Base-by-base conservation (phyloP, 1,140 invertebrate species). In the Drosophila bocki region DNA sequence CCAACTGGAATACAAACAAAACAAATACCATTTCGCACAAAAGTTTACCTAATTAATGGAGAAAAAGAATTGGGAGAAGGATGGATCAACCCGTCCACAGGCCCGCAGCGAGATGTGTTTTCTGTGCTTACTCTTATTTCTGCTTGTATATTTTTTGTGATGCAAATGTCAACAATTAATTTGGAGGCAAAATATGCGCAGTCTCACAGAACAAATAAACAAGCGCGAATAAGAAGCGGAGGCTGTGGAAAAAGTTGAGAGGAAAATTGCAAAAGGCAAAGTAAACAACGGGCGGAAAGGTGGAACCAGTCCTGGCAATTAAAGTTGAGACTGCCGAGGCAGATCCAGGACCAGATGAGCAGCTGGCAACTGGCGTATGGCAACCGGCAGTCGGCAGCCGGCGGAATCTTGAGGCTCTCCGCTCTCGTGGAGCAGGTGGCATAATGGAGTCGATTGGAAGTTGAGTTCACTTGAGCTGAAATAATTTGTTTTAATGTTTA, bases 121-220 rank as follows among this genome's bases (percentile, higher is more conserved):
- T 41, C 39, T 22, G 58, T 67, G 59, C 41, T 22, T 58, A n/a
- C 35, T 63, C 57, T 60, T 44, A 56, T 47, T 76, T 54, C 65
- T 41, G 12, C 35, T 51, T 48, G 53, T 53, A 56, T 37, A 54
- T 39, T 56, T 59, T 69, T 53, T 39, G 68, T 59, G 39, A 69
- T 77, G 74, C 74, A 78, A 78, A 78, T 78, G 63, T 78, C 75
- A 78, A 77, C 75, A 78, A 78, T 78, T 77, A 78, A 78, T 78
- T 78, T 78, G 48, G 42, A 78, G 75, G 63, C 63, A 35, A 69
- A 78, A 78, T 78, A 78, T 78, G 75, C 75, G 75, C 62, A 77
- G 74, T 77, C 75, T 77, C 50, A 48, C 56, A 76, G 50, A 60
- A 69, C 65, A 77, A 77, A 77, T 77, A 77, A 77, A 77, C 50